Conservation (phyloP, 2,888 invertebrate genomes). For the Melolontha melolontha region DNA sequence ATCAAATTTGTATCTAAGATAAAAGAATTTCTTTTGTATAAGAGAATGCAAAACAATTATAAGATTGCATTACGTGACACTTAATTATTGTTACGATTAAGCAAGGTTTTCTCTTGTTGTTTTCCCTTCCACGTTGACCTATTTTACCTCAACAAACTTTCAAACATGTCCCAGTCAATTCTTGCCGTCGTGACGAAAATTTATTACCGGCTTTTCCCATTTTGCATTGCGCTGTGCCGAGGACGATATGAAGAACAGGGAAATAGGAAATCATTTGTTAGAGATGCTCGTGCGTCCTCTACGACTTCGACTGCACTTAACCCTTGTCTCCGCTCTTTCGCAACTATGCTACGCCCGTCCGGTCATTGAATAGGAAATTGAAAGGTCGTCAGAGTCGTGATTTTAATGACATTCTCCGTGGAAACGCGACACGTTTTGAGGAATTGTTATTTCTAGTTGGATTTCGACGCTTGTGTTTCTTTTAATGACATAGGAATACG, state of each 20-base stretch:
- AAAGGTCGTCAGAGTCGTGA: background rate
- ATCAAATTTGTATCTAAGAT: too few relatives aligned
- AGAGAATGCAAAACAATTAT: too few relatives aligned
- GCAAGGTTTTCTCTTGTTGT: too few relatives aligned
- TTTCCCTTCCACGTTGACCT: too few relatives aligned
- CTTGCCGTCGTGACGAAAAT: slow-evolving; percentile 4
- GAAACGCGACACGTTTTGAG: background rate
- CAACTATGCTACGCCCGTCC: background rate
- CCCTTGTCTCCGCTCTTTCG: slow-evolving; percentile 17
- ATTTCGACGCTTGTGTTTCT: too few relatives aligned
- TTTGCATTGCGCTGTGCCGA: slow-evolving; percentile 6
- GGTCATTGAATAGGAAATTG: slow-evolving; percentile 18
- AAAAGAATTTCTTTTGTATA: too few relatives aligned
- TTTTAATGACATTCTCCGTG: slow-evolving; percentile 20
- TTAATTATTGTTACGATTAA: too few relatives aligned
- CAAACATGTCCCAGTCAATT: too few relatives aligned
- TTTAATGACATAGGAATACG: too few relatives aligned
- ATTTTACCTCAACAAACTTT: too few relatives aligned
- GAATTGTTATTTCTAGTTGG: slow-evolving; percentile 2
- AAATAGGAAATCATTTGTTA: slow-evolving; percentile 23
- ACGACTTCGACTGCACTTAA: slow-evolving; percentile 18
- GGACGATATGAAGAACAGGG: background rate
- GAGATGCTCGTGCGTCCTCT: background rate
- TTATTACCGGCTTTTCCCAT: slow-evolving; percentile 20
- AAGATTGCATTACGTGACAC: too few relatives aligned